A percentile compares a stretch with the other conserved stretches of the same genome.
These are phyloP conservation scores for Tethea ocularis DNA, from an alignment of 2,888 invertebrate species.

Conservation along the genomic window DNA sequence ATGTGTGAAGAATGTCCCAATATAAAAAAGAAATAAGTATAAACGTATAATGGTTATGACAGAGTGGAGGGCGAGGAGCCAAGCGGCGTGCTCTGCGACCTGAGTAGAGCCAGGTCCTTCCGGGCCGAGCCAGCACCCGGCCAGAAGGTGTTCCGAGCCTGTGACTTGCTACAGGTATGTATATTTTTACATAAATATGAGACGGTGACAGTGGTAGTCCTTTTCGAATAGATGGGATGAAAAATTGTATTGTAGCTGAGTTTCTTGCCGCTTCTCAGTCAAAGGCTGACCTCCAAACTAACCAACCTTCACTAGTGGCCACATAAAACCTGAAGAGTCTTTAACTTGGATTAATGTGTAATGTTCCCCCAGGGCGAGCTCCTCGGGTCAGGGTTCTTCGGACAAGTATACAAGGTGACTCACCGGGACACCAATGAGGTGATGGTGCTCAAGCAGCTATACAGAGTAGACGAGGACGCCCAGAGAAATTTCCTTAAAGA, in stretches of 20 bases:
- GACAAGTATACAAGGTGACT: constrained; percentile 95
- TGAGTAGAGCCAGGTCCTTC: constrained; percentile 95
- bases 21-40: too few relatives aligned
- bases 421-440: constrained; percentile 95
- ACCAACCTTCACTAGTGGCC: background rate
- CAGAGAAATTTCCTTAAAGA: constrained; percentile 97
- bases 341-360: too few relatives aligned
- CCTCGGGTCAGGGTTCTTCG: constrained; percentile 96
- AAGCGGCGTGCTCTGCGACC: constrained; percentile 83
- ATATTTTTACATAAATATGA: too few relatives aligned
- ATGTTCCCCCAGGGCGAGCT: constrained; percentile 88
- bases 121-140: constrained; percentile 85
- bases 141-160: constrained; percentile 93
- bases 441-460: constrained; percentile 97
- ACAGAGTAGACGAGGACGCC: constrained; percentile 96
- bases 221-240: too few relatives aligned
- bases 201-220: too few relatives aligned
- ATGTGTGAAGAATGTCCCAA: too few relatives aligned
- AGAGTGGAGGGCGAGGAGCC: constrained; percentile 54
- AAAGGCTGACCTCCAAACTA: too few relatives aligned
- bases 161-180: constrained; percentile 88
- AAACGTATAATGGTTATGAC: background rate
- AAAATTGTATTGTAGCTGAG: too few relatives aligned
- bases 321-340: background rate
- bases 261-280: too few relatives aligned